Base-by-base conservation (phyloP, 2,797 vertebrate genomes). In the Typhlichthys subterraneus region DNA sequence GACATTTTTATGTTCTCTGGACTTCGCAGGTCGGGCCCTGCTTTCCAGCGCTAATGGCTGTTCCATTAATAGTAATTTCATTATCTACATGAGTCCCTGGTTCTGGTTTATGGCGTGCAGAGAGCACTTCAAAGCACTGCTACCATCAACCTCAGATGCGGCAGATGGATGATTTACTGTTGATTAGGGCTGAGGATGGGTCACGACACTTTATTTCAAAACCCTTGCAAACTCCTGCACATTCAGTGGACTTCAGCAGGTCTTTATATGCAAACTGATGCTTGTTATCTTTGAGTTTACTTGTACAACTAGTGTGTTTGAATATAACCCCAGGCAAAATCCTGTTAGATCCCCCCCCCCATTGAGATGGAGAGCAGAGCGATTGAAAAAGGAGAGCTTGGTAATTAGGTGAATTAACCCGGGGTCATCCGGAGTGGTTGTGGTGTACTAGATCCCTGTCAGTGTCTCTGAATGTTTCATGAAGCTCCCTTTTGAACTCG, bases 341-440 rank as follows among this genome's bases (percentile, higher is more conserved):
- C 45, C 23, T 23, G 23, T 23, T 23, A 23, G 23, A 23, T 23
- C 45, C 33, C 45, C 63, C 12, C 33, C 46, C 33, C 45, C 63
- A 2, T 17, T 17, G 17, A 8, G n/a, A 14, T 2, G 65, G 73
- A 73, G 68, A 54, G 47, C 63, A 57, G 10, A 45, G 56, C 15
- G 55, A 70, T 70, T 7, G 69, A 72, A 77, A 63, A 68, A 60
- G 78, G 63, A 63, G 71, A 82, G 68, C 67, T 65, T 73, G 52
- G 63, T 87, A 88, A 89, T 88, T 81, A 83, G 72, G 73, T 83
- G 62, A 88, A 85, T 90, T 85, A 90, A 91, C 87, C 87, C 67
- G 69, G 45, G 86, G 88, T 90, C 84, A 74, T 79, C 63, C 66
- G 58, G 70, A 75, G 65, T 54, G 66, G 49, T 60, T 63, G n/a